These are phyloP conservation scores for Sinodicranocentrus sp. DNA, from an alignment of 2,888 invertebrate species.

Conservation along the genomic window DNA sequence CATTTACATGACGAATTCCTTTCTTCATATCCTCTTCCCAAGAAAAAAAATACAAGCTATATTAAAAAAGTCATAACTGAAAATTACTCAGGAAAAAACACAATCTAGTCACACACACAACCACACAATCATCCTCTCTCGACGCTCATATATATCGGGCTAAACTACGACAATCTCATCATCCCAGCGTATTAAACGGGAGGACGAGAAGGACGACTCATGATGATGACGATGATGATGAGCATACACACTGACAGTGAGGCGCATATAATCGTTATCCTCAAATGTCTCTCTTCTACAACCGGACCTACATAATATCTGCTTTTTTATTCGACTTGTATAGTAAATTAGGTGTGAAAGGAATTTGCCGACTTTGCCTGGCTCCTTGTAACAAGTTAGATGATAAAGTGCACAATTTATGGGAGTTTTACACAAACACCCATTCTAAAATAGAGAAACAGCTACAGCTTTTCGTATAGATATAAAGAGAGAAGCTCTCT, in stretches of 20 bases:
- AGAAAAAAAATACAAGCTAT: not conserved
- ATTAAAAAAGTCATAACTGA: constrained; percentile 5
- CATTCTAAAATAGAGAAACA: constrained; percentile 2
- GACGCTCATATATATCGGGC: no score
- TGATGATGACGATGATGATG: no score
- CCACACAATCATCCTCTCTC: constrained; percentile 1
- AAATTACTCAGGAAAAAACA: constrained; percentile 16
- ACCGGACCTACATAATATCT: no score
- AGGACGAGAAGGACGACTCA: no score
- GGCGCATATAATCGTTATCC: no score
- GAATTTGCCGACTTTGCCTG: constrained; percentile 20
- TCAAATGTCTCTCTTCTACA: no score
- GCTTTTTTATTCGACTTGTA: no score
- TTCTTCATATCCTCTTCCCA: constrained; percentile 20
- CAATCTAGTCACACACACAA: not conserved
- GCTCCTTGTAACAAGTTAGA: not conserved
- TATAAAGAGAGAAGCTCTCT: not conserved
- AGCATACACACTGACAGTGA: no score
- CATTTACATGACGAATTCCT: constrained; percentile 5
- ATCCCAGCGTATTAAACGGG: not conserved
- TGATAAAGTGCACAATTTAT: constrained; percentile 22
- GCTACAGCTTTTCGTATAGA: not conserved
- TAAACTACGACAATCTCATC: not conserved
- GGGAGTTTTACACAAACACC: not conserved
- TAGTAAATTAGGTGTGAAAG: constrained; percentile 53